phyloP scores from a whole-genome alignment of 92 coral and sea anemone genomes.

The Plumapathes pennacea region DNA sequence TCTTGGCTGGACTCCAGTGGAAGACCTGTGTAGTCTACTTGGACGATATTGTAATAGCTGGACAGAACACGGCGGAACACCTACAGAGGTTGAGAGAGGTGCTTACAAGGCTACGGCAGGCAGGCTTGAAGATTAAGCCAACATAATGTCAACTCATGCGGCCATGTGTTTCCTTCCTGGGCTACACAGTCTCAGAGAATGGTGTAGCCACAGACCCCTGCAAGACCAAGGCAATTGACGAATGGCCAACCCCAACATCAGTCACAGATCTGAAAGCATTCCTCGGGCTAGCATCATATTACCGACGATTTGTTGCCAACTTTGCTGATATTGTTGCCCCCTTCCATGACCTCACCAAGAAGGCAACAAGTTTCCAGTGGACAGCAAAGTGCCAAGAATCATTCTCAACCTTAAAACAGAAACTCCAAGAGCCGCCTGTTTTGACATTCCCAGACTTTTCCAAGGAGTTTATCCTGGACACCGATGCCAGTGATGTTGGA shows the following conservation, averaged over 20 bases:
- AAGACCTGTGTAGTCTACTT: conserved; percentile 3
- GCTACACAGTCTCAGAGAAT: no score
- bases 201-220: no score
- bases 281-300: conserved; percentile 23
- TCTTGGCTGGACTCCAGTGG: background rate
- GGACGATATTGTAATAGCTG: conserved; percentile 23
- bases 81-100: no score
- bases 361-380: conserved; percentile 15
- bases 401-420: conserved; percentile 4
- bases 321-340: conserved; percentile 40
- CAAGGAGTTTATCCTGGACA: conserved; percentile 34
- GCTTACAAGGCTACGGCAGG: background rate
- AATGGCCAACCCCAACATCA: conserved; percentile 17
- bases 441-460: conserved; percentile 31
- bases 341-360: conserved; percentile 20
- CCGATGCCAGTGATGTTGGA: conserved; percentile 33
- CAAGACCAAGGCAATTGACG: no score
- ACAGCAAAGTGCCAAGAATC: conserved; percentile 13
- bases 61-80: conserved; percentile 36
- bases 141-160: no score
- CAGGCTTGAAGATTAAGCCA: conserved; percentile 15
- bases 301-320: conserved; percentile 48
- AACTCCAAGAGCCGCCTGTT: conserved; percentile 22
- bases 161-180: no score
- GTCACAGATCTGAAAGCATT: conserved; percentile 29